Evolutionary conservation across 1,140 invertebrate genomes (phyloP), one percentile per base, ranked within the genome.

Genomic region (Drosophila athabasca): DNA sequence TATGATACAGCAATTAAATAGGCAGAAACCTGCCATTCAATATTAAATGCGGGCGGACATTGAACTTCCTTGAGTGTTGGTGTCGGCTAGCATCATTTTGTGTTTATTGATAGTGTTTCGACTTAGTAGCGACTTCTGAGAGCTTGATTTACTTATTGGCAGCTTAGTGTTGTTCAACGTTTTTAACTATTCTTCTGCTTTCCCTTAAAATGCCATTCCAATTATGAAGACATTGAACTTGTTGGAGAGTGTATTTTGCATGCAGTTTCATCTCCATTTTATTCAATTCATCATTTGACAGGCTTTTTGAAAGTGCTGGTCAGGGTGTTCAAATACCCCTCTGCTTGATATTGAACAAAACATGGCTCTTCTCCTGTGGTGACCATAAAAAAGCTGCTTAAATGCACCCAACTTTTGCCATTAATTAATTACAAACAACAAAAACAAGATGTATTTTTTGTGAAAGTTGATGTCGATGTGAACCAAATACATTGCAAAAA

Each of bases 391-490:
- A 65, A 51, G 53, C 51, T 65, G 52, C 75, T 76, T 74, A 66
- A 69, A 72, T 79, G 60, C 69, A 69, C 66, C 60, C 54, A 81
- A 80, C 53, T 81, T 77, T 81, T 61, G 73, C 61, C 53, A 70
- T 65, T 72, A 84, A 85, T 85, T 81, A 85, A 87, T 85, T 81
- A 66, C 58, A 24, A 71, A 58, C 24, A 66, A 24, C 51, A 52
- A 29, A 24, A 71, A 58, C 19, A 66, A 24, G 46, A 52, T 39
- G 4, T 26, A 35, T 51, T 60, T 85, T 85, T 87, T 85, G 83
- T 84, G 81, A 80, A 80, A 80, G 80, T 85, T 85, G 69, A 62
- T 87, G 74, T 82, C 80, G 69, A 62, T 87, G 74, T 82, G 70
- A 82, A 66, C 79, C 51, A 82, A 77, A 75, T 69, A 68, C 66